Percentiles rank a stretch among this genome's conserved stretches.
phyloP scores from a whole-genome alignment of 2,113 vertebrate species.

The Istiophorus platypterus region DNA sequence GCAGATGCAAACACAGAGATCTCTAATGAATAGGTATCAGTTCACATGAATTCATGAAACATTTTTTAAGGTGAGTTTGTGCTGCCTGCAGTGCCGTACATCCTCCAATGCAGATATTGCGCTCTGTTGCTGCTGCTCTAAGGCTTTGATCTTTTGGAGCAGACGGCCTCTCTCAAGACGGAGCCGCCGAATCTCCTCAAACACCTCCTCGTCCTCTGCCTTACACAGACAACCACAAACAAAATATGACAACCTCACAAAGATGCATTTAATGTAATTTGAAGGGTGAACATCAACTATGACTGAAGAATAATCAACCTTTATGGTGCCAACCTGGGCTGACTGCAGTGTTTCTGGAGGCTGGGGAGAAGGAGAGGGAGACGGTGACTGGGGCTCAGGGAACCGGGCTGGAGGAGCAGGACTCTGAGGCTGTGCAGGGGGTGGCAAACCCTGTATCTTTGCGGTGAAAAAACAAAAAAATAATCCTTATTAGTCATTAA shows the following conservation, averaged over 20 bases:
- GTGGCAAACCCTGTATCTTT: constrained; percentile 58
- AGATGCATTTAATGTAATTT: neutral
- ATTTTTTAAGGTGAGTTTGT: neutral
- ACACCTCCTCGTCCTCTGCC: constrained; percentile 90
- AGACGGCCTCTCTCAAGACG: constrained; percentile 91
- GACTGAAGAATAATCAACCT: neutral
- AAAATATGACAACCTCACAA: neutral
- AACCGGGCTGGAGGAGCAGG: constrained; percentile 50
- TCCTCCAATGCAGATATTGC: constrained; percentile 84
- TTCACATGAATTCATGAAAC: neutral
- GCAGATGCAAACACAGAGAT: neutral
- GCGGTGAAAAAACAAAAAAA: neutral
- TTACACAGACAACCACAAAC: constrained; percentile 36
- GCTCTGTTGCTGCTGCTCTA: constrained; percentile 90
- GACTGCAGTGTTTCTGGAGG: constrained; percentile 70
- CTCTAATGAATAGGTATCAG: neutral
- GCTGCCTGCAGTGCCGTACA: constrained; percentile 66
- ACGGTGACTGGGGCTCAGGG: constrained; percentile 56
- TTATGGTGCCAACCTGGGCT: constrained; percentile 64
- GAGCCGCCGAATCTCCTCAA: constrained; percentile 92
- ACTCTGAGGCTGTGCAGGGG: constrained; percentile 57
- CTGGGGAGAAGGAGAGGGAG: constrained; percentile 64
- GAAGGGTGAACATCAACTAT: neutral
- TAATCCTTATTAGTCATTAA: neutral
- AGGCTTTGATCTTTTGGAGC: constrained; percentile 91